These are phyloP conservation scores for Tuberolachnus salignus DNA, from an alignment of 2,888 invertebrate species.

Conservation along the genomic window DNA sequence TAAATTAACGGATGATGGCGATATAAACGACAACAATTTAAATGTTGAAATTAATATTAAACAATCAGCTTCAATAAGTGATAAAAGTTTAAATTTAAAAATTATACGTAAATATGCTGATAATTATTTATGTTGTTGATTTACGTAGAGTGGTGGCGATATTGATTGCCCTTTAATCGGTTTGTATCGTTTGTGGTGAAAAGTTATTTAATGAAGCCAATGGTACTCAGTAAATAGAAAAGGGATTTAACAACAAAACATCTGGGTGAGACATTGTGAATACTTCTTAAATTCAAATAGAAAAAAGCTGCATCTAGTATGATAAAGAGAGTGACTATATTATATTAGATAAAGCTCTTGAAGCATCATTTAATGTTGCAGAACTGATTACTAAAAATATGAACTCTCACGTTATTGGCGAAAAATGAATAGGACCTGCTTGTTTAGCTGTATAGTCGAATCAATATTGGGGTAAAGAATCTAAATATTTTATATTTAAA, in stretches of 20 bases:
- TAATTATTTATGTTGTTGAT: too few species aligned
- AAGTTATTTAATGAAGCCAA: constrained; percentile 53
- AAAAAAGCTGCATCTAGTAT: too few species aligned
- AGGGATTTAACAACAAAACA: constrained; percentile 52
- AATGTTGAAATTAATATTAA: too few species aligned
- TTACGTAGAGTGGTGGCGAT: too few species aligned
- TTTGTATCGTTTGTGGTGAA: constrained; percentile 56
- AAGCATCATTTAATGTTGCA: constrained; percentile 38
- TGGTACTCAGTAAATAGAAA: constrained; percentile 56
- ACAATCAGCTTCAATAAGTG: too few species aligned
- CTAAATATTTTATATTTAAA: constrained; percentile 60
- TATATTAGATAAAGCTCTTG: constrained; percentile 36
- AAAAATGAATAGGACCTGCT: constrained; percentile 17
- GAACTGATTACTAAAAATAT: constrained; percentile 42
- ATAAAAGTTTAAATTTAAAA: too few species aligned
- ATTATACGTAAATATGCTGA: too few species aligned
- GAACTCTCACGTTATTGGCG: neutral
- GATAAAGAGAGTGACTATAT: constrained; percentile 3
- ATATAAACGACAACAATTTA: too few species aligned
- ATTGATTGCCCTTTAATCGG: too few species aligned
- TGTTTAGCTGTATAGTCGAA: constrained; percentile 27
- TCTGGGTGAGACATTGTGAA: constrained; percentile 57
- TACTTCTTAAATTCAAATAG: neutral
- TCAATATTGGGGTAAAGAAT: constrained; percentile 48
- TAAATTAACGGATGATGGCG: too few species aligned